Conservation (phyloP, 2,888 invertebrate species). For the Harpalus rubripes region DNA sequence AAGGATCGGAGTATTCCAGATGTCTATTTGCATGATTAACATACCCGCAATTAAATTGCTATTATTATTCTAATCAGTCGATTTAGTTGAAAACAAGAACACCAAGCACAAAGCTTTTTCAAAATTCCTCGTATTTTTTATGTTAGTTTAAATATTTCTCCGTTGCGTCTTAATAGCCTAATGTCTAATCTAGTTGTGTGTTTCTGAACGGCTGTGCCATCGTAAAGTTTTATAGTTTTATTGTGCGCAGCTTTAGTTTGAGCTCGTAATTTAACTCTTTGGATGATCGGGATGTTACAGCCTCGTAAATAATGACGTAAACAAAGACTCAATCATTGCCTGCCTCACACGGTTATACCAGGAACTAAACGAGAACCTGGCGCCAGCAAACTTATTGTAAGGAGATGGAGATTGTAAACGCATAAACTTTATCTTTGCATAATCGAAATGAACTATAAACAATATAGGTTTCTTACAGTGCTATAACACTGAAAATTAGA, state of each 20-base stretch:
- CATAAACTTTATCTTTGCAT: slow-evolving; percentile 5
- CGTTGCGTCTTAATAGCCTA: background rate
- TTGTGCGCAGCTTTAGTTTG: background rate
- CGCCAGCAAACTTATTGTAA: slow-evolving; percentile 10
- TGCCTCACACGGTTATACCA: slow-evolving; percentile 18
- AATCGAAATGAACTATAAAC: background rate
- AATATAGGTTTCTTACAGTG: background rate
- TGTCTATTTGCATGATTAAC: too few species aligned
- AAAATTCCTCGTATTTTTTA: too few species aligned
- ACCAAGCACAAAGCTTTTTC: too few species aligned
- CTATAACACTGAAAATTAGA: background rate
- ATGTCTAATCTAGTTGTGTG: background rate
- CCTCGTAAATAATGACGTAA: slow-evolving; percentile 56
- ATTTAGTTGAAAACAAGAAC: too few species aligned
- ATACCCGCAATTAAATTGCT: too few species aligned
- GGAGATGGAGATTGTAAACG: background rate
- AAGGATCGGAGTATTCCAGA: background rate
- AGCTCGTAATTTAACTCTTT: slow-evolving; percentile 42
- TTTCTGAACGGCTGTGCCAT: background rate
- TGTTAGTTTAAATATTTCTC: too few species aligned
- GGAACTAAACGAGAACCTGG: slow-evolving; percentile 16
- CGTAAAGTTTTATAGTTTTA: background rate
- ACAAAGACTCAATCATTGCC: slow-evolving; percentile 52
- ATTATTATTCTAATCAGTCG: too few species aligned
- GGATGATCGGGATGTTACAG: slow-evolving; percentile 42